phyloP scores from a whole-genome alignment of 2,888 invertebrate genomes.

The Hoplodrina blanda region DNA sequence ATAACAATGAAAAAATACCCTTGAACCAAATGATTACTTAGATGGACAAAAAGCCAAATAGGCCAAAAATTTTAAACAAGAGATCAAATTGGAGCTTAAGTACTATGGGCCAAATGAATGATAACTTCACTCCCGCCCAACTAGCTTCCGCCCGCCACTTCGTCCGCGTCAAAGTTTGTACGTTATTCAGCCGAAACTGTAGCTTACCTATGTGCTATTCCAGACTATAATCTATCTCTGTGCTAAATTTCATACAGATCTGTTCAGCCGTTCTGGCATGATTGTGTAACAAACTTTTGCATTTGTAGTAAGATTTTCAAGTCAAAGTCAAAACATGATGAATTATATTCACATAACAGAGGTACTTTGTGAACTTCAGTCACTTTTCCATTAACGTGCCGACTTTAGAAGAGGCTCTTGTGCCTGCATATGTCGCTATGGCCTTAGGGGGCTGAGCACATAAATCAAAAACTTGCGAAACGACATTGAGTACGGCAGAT shows the following conservation, averaged over 20 bases:
- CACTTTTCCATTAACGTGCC: conserved; percentile 59
- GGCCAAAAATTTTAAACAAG: neutral
- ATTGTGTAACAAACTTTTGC: too few relatives aligned
- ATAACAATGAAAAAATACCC: neutral
- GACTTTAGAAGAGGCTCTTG: conserved; percentile 36
- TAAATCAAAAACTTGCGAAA: conserved; percentile 84
- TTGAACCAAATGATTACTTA: too few relatives aligned
- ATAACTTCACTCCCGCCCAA: neutral
- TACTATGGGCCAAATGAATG: conserved; percentile 11
- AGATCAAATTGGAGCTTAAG: neutral
- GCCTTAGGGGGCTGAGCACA: conserved; percentile 60
- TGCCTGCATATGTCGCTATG: conserved; percentile 46
- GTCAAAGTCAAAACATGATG: conserved; percentile 38
- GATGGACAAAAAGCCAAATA: neutral
- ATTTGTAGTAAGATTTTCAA: neutral
- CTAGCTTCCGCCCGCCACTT: too few relatives aligned
- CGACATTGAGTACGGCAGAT: conserved; percentile 71
- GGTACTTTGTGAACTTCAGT: conserved; percentile 50
- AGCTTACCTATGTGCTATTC: too few relatives aligned
- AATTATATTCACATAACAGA: conserved; percentile 50
- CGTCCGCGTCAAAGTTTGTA: too few relatives aligned
- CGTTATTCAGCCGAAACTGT: too few relatives aligned
- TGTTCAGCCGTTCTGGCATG: too few relatives aligned
- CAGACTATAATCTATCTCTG: too few relatives aligned
- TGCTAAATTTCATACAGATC: too few relatives aligned